These are phyloP conservation scores for Chitala chitala DNA, from an alignment of 2,113 vertebrate genomes.

Conservation along the genomic window DNA sequence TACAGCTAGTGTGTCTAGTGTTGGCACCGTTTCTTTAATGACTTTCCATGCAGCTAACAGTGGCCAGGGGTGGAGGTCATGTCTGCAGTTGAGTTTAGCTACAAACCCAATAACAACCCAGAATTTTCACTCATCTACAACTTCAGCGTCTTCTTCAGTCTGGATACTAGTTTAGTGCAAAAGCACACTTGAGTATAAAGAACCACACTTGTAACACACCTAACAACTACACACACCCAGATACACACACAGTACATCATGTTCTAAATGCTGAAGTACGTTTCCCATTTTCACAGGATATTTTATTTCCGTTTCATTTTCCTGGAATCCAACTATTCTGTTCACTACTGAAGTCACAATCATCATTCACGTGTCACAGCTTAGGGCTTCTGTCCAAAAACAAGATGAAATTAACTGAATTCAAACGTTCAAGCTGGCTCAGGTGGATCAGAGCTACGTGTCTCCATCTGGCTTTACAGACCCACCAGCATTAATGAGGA, in stretches of 20 bases:
- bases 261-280: background rate
- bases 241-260: background rate
- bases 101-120: background rate
- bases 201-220: slow-evolving; percentile 10
- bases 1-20: background rate
- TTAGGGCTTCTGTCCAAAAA: slow-evolving; percentile 14
- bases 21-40: background rate
- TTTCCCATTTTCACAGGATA: background rate
- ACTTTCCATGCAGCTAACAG: background rate
- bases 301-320: background rate
- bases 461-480: slow-evolving; percentile 1
- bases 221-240: background rate
- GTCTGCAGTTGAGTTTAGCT: slow-evolving; percentile 12
- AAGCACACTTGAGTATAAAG: slow-evolving; percentile 31
- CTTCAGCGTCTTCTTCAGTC: background rate
- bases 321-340: background rate
- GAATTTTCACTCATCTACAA: background rate
- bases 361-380: slow-evolving; percentile 8
- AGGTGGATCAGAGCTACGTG: too few species aligned
- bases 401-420: too few species aligned
- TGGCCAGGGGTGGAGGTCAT: slow-evolving; percentile 3
- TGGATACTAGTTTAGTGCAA: slow-evolving; percentile 19
- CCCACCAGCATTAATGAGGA: background rate
- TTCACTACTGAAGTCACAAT: slow-evolving; percentile 3
- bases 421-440: too few species aligned